Conservation (phyloP, 2,113 vertebrate species). For the Edolisoma coerulescens region DNA sequence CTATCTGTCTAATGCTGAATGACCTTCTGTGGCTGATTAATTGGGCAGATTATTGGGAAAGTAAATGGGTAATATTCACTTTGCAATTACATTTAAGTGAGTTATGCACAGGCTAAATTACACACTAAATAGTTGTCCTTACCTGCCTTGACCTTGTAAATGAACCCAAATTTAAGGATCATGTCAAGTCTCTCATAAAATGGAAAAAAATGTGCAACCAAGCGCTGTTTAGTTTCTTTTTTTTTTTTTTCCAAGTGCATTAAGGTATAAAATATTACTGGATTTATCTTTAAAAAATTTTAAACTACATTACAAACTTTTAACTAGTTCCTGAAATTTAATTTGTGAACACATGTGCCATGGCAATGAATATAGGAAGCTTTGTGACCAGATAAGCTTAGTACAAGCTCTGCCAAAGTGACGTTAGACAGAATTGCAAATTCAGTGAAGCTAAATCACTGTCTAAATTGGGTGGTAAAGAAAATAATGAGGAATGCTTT, state of each 20-base stretch:
- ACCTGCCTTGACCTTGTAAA: neutral
- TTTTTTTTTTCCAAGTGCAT: neutral
- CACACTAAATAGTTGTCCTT: neutral
- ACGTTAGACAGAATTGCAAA: neutral
- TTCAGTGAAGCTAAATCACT: conserved; percentile 5
- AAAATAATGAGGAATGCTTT: conserved; percentile 56
- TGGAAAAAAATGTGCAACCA: neutral
- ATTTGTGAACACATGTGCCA: neutral
- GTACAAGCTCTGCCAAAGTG: neutral
- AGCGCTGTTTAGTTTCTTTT: neutral
- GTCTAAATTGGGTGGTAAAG: conserved; percentile 7
- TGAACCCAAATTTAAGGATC: neutral
- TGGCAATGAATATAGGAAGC: neutral
- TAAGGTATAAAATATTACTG: neutral
- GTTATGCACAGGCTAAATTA: neutral
- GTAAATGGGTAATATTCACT: neutral
- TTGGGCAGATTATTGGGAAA: neutral
- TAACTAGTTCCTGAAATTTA: neutral
- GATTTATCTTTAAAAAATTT: neutral
- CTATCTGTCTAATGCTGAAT: neutral
- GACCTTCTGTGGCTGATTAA: neutral
- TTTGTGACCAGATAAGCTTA: neutral
- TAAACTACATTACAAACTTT: neutral
- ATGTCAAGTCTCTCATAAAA: neutral
- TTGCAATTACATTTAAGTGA: neutral